Percentiles rank a stretch among this genome's conserved stretches.
These are phyloP conservation scores for Hoplostethus mediterraneus DNA, from an alignment of 2,797 vertebrate genomes.

Conservation along the genomic window DNA sequence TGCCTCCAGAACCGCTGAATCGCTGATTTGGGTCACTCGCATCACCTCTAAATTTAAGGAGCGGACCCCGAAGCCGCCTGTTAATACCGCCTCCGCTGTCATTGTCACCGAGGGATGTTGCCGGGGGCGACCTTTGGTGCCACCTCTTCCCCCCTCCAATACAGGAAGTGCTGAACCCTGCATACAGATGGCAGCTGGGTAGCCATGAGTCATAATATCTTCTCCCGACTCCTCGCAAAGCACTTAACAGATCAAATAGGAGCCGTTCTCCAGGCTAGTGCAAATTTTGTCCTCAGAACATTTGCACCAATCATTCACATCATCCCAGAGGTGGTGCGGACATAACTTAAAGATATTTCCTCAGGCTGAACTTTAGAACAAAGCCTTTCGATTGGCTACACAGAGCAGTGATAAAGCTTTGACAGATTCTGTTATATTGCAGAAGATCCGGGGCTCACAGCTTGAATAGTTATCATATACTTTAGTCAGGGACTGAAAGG, in stretches of 20 bases:
- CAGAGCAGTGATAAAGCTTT: constrained; percentile 59
- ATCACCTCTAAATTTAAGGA: constrained; percentile 68
- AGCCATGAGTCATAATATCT: constrained; percentile 54
- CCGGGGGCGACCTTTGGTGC: constrained; percentile 74
- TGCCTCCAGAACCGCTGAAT: constrained; percentile 50
- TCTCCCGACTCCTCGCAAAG: constrained; percentile 38
- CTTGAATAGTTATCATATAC: constrained; percentile 62
- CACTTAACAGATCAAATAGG: constrained; percentile 64
- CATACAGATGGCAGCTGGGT: constrained; percentile 75
- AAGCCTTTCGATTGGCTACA: constrained; percentile 62
- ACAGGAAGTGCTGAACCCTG: constrained; percentile 79
- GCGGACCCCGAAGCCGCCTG: constrained; percentile 52
- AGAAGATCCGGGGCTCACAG: constrained; percentile 47
- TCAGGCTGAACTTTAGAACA: constrained; percentile 66
- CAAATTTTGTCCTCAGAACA: constrained; percentile 60
- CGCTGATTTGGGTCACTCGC: constrained; percentile 67
- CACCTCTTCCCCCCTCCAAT: constrained; percentile 60
- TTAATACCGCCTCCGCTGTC: constrained; percentile 72
- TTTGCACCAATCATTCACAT: constrained; percentile 61
- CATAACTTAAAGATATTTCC: constrained; percentile 35
- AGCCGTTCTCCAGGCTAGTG: constrained; percentile 46
- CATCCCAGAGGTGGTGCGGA: constrained; percentile 40
- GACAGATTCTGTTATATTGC: constrained; percentile 44
- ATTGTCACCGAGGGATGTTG: constrained; percentile 77
- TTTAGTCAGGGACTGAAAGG: constrained; percentile 56